A percentile compares a stretch with the other conserved stretches of the same genome.
phyloP scores from a whole-genome alignment of 2,113 vertebrate species.

The Parus major region DNA sequence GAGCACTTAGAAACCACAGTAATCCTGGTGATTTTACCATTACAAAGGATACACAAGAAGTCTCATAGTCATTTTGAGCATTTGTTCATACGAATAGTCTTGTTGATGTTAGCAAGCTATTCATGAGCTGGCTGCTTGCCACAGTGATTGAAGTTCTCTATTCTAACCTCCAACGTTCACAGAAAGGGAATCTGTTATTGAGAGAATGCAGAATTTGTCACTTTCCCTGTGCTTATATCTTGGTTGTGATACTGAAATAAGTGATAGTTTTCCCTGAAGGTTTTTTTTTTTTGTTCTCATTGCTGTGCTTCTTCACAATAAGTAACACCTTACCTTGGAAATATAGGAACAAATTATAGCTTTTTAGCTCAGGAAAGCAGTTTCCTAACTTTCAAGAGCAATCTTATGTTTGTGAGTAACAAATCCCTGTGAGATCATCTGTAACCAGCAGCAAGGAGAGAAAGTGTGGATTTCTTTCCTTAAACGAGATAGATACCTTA shows the following conservation, averaged over 20 bases:
- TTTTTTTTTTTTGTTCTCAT: slow-evolving; percentile 24
- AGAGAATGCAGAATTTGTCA: slow-evolving; percentile 60
- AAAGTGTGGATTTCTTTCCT: neutral
- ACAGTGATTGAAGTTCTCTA: slow-evolving; percentile 33
- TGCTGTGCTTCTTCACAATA: neutral
- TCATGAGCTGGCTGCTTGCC: slow-evolving; percentile 55
- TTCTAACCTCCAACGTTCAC: slow-evolving; percentile 6
- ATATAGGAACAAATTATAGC: neutral
- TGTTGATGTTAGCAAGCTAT: slow-evolving; percentile 63
- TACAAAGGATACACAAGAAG: slow-evolving; percentile 60
- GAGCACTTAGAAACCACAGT: slow-evolving; percentile 1
- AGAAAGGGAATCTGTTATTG: slow-evolving; percentile 54
- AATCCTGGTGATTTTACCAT: slow-evolving; percentile 39
- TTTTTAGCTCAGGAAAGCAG: neutral
- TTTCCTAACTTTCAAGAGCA: neutral
- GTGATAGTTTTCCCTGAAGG: neutral
- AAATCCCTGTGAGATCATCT: neutral
- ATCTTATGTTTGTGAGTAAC: neutral
- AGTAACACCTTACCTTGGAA: neutral
- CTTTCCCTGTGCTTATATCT: slow-evolving; percentile 24
- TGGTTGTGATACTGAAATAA: slow-evolving; percentile 66
- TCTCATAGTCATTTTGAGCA: slow-evolving; percentile 58
- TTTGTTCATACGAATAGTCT: slow-evolving; percentile 65
- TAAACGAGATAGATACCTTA: neutral
- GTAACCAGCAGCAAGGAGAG: neutral